A percentile compares a stretch with the other conserved stretches of the same genome.
These are phyloP conservation scores for Chelidonichthys spinosus DNA, from an alignment of 2,797 vertebrate genomes.

Conservation along the genomic window DNA sequence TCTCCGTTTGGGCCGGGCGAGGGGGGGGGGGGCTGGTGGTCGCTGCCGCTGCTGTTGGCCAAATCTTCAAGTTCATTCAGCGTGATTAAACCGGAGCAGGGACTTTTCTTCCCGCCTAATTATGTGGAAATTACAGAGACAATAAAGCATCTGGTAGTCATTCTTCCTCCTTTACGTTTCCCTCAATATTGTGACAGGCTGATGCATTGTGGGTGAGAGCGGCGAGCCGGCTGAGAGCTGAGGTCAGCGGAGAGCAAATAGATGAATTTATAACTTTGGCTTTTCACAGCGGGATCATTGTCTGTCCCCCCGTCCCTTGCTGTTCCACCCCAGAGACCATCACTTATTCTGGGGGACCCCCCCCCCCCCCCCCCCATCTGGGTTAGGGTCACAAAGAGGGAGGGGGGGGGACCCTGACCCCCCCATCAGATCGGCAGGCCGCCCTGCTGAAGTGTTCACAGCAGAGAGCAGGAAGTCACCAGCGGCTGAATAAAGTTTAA, in stretches of 20 bases:
- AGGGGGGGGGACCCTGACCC: constrained; percentile 41
- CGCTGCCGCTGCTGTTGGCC: constrained; percentile 63
- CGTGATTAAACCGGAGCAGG: constrained; percentile 91
- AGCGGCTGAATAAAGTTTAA: no score
- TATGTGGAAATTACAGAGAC: constrained; percentile 98
- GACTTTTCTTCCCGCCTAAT: constrained; percentile 98
- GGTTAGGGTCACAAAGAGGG: constrained; percentile 45
- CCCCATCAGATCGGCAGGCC: constrained; percentile 36
- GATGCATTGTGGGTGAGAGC: constrained; percentile 94
- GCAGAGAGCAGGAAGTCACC: background rate
- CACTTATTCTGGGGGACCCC: constrained; percentile 84
- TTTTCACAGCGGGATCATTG: constrained; percentile 89
- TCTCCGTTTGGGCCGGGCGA: constrained; percentile 84
- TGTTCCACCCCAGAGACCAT: constrained; percentile 87
- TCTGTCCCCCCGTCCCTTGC: constrained; percentile 76
- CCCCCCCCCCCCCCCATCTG: constrained; percentile 47
- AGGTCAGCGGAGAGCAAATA: constrained; percentile 98
- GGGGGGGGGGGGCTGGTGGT: background rate
- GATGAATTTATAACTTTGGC: constrained; percentile 99
- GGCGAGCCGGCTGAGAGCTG: constrained; percentile 87
- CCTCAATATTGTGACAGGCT: constrained; percentile 97
- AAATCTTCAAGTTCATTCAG: constrained; percentile 98
- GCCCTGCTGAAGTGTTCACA: constrained; percentile 39
- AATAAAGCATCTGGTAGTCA: constrained; percentile 99
- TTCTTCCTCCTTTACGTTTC: constrained; percentile 91